Percentiles rank a stretch among this genome's conserved stretches.
Conservation (phyloP, 2,113 vertebrate species). For the Microtus ochrogaster region DNA sequence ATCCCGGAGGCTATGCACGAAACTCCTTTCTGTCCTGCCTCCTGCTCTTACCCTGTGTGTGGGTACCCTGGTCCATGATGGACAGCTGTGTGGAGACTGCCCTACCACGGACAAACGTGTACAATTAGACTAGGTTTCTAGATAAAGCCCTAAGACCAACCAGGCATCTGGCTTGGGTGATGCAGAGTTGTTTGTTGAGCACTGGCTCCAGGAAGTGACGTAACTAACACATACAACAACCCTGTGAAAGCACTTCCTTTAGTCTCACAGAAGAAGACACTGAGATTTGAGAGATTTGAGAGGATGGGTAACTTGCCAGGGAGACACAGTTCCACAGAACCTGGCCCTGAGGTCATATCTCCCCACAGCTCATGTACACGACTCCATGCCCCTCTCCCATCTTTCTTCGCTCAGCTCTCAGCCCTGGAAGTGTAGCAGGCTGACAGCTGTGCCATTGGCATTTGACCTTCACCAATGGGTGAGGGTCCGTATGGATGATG, state of each 20-base stretch:
- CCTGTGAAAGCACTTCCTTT: background rate
- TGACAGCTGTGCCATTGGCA: background rate
- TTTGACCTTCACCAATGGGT: conserved; percentile 46
- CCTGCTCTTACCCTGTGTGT: background rate
- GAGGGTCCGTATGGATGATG: background rate
- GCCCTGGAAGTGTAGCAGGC: background rate
- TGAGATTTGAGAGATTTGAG: background rate
- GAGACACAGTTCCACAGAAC: background rate
- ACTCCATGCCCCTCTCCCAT: background rate
- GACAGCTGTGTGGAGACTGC: background rate
- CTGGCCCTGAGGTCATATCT: background rate
- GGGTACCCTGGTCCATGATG: rapidly evolving
- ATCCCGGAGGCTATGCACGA: background rate
- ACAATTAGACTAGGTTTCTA: background rate
- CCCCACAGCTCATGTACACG: too few relatives aligned
- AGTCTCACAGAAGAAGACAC: background rate
- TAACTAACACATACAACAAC: background rate
- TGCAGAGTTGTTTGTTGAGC: background rate
- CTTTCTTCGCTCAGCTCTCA: background rate
- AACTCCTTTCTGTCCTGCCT: background rate
- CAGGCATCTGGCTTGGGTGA: background rate
- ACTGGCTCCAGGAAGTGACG: background rate
- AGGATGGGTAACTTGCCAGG: background rate
- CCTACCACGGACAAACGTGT: background rate
- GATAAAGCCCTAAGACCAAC: background rate